Evolutionary conservation across 2,888 invertebrate species (phyloP), one percentile per base, ranked within the genome.

Genomic region (Hirtodrosophila trivittata): DNA sequence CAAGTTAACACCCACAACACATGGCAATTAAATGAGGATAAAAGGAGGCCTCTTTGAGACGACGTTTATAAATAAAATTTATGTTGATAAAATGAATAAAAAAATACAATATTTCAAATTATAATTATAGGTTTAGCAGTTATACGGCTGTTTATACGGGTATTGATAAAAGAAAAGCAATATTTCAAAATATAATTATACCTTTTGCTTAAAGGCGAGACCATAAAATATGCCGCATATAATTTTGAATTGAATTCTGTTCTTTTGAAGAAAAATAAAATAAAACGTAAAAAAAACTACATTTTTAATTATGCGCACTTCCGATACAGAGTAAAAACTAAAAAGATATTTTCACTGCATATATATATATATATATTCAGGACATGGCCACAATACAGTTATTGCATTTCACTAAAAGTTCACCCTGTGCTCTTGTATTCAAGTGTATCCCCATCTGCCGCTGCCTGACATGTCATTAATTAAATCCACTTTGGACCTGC

Each of bases 391-490:
- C 18, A 21, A 28, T 25, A 49, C 25, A 50, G 57, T 50, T 57
- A 51, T 42, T 46, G 42, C 10, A 38, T 57, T 41, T 52, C 6
- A n/a, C 28, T 41, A 1, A 7, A 8, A 32, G 35, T 41, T n/a
- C n/a, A n/a, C 9, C 1, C 10, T 9, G 21, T 28, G 13, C 33
- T 26, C 28, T 39, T 52, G 12, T 47, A 14, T 10, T 32, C 37
- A 10, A 30, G 43, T 1, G 14, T 14, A 16, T 49, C 49, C 26
- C 18, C 30, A 59, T 42, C 51, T 51, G 45, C 37, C 50, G 42
- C 54, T 59, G 57, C 8, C 49, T 59, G 51, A 49, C 50, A 60
- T 47, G 50, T 50, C 65, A 70, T 75, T 72, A 72, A 72, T 72
- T 70, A 66, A 70, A 54, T 52, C 35, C 66, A 26, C 52, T 47